Conservation (phyloP, 1,140 invertebrate species). For the Zelostemma sp. region DNA sequence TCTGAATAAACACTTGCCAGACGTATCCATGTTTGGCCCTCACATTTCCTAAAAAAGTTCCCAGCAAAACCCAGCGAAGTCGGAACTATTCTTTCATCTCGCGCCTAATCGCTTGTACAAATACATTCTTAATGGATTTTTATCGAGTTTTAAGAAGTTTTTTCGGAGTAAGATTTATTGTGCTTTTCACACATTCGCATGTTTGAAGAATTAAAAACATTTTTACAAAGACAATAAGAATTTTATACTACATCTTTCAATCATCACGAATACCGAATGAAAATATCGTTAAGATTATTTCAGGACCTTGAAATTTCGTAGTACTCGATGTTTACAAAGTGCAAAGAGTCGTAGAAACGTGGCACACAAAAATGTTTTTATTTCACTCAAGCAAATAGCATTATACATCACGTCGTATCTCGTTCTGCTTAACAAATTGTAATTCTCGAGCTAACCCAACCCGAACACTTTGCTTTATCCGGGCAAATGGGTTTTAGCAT, state of each 20-base stretch:
- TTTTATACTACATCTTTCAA: too few relatives aligned
- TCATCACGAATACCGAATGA: too few relatives aligned
- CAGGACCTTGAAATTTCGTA: too few relatives aligned
- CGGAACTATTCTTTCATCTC: background rate
- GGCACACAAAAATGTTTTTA: background rate
- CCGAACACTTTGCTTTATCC: conserved; percentile 7
- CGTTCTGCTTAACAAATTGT: background rate
- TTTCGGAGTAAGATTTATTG: too few relatives aligned
- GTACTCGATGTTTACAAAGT: background rate
- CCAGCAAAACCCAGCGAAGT: background rate
- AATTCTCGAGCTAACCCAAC: too few relatives aligned
- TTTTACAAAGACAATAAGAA: too few relatives aligned
- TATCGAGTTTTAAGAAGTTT: too few relatives aligned
- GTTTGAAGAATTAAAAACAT: too few relatives aligned
- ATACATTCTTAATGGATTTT: too few relatives aligned
- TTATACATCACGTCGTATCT: background rate
- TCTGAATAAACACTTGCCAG: conserved; percentile 10
- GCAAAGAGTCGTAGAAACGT: background rate
- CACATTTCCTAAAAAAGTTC: background rate
- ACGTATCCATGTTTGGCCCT: background rate
- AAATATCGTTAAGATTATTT: too few relatives aligned
- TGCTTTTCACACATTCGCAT: too few relatives aligned
- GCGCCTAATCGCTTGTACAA: background rate
- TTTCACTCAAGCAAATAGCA: background rate
- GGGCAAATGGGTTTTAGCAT: conserved; percentile 16